Conservation (phyloP, 2,113 vertebrate genomes). For the Oreochromis spilurus region DNA sequence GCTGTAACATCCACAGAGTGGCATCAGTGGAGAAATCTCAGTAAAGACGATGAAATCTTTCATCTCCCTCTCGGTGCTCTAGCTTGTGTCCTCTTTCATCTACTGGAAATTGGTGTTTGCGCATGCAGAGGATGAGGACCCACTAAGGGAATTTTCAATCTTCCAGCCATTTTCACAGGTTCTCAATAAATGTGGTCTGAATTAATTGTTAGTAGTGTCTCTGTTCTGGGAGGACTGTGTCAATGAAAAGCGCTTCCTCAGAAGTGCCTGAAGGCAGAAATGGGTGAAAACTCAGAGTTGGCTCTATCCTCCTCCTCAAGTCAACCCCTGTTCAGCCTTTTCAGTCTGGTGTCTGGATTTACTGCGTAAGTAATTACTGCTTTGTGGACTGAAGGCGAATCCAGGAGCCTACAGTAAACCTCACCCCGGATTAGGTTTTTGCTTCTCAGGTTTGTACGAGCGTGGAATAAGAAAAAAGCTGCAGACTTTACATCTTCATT, state of each 20-base stretch:
- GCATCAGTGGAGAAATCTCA: background rate
- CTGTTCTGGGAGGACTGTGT: background rate
- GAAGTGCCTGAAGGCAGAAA: slow-evolving; percentile 29
- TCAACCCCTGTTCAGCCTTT: slow-evolving; percentile 24
- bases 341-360: slow-evolving; percentile 21
- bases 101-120: slow-evolving; percentile 25
- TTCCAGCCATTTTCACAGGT: slow-evolving; percentile 16
- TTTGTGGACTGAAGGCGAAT: background rate
- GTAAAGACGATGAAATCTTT: slow-evolving; percentile 3
- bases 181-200: slow-evolving; percentile 36
- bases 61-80: slow-evolving; percentile 12
- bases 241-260: background rate
- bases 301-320: slow-evolving; percentile 22
- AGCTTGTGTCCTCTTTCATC: slow-evolving; percentile 42
- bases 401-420: background rate
- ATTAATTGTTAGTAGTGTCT: slow-evolving; percentile 30
- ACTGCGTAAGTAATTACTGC: background rate
- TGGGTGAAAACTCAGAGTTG: background rate
- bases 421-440: background rate
- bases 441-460: background rate
- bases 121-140: slow-evolving; percentile 20
- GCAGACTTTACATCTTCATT: background rate
- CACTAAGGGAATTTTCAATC: slow-evolving; percentile 51
- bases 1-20: background rate
- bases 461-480: background rate